Evolutionary conservation across 2,797 vertebrate genomes (phyloP).

Genomic region (Peromyscus melanophrys): DNA sequence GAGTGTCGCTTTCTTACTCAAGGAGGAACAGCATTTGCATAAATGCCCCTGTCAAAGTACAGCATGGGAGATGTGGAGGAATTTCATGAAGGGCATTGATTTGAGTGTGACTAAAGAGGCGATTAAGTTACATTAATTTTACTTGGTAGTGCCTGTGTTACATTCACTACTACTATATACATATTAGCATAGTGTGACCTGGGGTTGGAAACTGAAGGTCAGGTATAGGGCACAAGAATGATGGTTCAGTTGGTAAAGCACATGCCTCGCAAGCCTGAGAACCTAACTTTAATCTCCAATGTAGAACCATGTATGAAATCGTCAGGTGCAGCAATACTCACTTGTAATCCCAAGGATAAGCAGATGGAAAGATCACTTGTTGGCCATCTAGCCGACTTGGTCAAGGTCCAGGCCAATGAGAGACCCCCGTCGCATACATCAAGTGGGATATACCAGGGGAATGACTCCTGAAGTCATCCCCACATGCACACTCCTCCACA

Average conservation of each 20-base stretch:
- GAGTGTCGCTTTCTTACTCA: neutral
- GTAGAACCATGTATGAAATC: neutral
- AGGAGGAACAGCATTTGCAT: neutral
- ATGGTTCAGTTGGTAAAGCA: neutral
- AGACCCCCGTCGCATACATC: neutral
- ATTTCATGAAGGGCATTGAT: neutral
- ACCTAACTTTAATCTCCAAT: neutral
- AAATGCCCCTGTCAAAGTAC: neutral
- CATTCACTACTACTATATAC: neutral
- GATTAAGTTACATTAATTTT: neutral
- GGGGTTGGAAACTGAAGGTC: neutral
- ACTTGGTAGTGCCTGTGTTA: neutral
- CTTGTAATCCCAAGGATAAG: neutral
- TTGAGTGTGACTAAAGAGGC: neutral
- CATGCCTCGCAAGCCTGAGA: neutral
- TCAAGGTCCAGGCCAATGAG: neutral
- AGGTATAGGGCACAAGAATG: neutral
- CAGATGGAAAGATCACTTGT: neutral
- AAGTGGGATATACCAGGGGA: neutral
- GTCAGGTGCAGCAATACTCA: neutral
- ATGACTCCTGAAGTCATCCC: neutral
- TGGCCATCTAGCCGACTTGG: neutral
- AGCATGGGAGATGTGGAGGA: no score
- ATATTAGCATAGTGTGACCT: neutral
- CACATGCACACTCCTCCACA: no score